Evolutionary conservation across 2,113 vertebrate genomes (phyloP), one percentile per base, ranked within the genome.

Genomic region (Ammospiza nelsoni): DNA sequence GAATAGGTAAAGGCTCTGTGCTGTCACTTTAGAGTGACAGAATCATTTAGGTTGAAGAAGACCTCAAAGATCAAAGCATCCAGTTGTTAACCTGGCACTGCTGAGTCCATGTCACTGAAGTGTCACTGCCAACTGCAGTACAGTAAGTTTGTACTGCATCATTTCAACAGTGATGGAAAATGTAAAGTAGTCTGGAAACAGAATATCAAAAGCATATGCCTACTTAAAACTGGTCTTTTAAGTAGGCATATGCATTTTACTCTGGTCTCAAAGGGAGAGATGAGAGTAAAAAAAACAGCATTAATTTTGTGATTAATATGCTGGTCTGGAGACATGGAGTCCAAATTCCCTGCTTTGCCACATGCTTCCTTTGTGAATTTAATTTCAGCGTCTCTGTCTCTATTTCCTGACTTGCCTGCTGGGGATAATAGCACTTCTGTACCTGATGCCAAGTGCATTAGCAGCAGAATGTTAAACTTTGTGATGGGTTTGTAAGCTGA

Each of bases 371-470:
- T 57, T 68, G 66, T 74, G 65, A 89, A 92, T 86, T 93, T 78
- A 74, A 92, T 94, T 93, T 89, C 55, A 7, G 3, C 20, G 28
- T 82, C 71, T 86, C 87, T 63, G 55, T 83, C 35, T 84, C 73
- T 29, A 35, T 90, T 94, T 91, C 93, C 91, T 92, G 63, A 31
- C 54, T 91, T 22, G 55, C 21, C 87, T 91, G 43, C 74, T 85
- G 74, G 27, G 78, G 71, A 75, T 96, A 91, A 94, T 92, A 85
- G 89, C 71, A 66, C 74, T 95, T 90, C 28, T 85, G 51, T 68
- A 83, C 37, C 37, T 46, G 41, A 76, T 77, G 89, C 79, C 95
- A 95, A 96, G 35, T 90, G 28, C 84, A 80, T 90, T 93, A 94
- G 62, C 67, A 82, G 49, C 17, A 65, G 23, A 84, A 77, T 14